These are phyloP conservation scores for Macrotus californicus DNA, from an alignment of 2,113 vertebrate genomes.

Conservation along the genomic window DNA sequence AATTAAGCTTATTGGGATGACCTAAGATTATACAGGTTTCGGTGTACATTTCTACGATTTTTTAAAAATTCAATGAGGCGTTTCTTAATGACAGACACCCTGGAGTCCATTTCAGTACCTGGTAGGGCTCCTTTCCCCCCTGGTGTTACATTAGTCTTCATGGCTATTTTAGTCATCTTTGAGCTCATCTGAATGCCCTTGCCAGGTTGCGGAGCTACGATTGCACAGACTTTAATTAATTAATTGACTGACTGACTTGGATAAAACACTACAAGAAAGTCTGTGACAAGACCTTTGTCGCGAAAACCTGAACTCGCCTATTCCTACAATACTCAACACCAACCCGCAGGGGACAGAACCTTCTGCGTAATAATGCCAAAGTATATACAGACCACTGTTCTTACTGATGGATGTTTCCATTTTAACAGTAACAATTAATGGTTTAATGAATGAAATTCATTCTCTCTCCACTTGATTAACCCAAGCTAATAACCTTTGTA, in stretches of 20 bases:
- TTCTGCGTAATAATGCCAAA: not conserved
- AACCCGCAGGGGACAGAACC: not conserved
- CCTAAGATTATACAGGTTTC: not conserved
- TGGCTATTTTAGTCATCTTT: not conserved
- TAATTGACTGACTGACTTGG: too few species aligned
- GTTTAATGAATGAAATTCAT: not conserved
- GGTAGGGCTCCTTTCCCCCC: not conserved
- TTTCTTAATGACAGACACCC: not conserved
- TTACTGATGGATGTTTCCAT: not conserved
- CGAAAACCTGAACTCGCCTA: not conserved
- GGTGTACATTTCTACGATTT: not conserved
- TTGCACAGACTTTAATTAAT: not conserved
- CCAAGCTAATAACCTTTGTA: not conserved
- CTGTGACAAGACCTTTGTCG: not conserved
- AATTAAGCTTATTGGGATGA: not conserved
- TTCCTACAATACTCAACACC: not conserved
- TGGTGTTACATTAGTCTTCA: not conserved
- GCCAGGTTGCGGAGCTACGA: not conserved
- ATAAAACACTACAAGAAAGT: not conserved
- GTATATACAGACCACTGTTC: not conserved
- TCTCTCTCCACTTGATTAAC: not conserved
- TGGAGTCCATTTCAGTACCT: not conserved
- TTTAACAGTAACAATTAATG: not conserved
- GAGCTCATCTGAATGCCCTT: not conserved
- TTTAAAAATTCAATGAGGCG: not conserved